Conservation (phyloP, 2,113 vertebrate species). For the Psittacus erithacus region DNA sequence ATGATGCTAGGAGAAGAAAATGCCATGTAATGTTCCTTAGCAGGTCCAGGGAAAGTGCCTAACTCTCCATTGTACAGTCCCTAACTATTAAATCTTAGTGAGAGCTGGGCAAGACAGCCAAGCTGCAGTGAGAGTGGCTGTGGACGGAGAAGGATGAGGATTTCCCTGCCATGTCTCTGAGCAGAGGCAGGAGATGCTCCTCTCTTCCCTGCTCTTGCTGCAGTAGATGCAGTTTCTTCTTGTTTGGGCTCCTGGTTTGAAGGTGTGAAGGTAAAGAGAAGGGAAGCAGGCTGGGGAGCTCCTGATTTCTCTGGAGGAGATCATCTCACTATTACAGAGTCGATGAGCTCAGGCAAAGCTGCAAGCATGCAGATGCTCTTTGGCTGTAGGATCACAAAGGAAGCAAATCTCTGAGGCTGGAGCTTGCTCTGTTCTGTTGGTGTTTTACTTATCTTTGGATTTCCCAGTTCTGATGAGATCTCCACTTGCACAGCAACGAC, state of each 20-base stretch:
- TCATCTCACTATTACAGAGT: neutral
- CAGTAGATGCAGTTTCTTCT: neutral
- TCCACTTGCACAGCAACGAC: neutral
- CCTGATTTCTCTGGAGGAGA: neutral
- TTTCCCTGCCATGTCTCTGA: neutral
- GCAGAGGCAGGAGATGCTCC: neutral
- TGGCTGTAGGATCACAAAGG: neutral
- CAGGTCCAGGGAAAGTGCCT: neutral
- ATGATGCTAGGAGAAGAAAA: neutral
- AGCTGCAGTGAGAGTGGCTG: neutral
- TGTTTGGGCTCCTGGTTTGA: neutral
- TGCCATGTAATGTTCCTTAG: neutral
- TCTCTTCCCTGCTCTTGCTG: neutral
- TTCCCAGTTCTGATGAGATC: slow-evolving; percentile 46
- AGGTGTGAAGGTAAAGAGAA: neutral
- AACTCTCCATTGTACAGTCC: neutral
- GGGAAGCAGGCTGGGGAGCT: neutral
- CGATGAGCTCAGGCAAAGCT: neutral
- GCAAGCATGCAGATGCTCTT: neutral
- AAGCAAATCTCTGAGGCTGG: neutral
- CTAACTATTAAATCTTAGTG: neutral
- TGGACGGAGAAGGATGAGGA: neutral
- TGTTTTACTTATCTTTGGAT: slow-evolving; percentile 31
- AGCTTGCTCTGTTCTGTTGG: neutral
- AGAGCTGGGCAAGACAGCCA: neutral